Evolutionary conservation across 2,113 vertebrate genomes (phyloP).

Genomic region (Nyctereutes procyonoides): DNA sequence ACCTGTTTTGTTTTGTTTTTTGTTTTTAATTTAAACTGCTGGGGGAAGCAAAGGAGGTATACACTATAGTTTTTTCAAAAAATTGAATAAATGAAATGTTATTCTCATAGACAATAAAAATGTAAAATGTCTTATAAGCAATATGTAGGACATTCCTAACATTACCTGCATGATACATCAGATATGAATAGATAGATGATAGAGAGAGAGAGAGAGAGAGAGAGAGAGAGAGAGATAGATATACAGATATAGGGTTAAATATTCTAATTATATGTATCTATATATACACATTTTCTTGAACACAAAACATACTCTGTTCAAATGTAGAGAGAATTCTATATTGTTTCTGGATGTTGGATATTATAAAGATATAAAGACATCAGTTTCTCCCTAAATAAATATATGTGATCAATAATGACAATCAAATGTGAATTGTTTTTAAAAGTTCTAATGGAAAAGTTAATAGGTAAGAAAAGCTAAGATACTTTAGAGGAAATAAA

Average conservation of each 20-base stretch:
- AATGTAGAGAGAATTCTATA: neutral
- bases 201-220: neutral
- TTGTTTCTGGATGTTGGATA: neutral
- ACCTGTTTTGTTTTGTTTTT: neutral
- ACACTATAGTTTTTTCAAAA: neutral
- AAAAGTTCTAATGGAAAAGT: neutral
- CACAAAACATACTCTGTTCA: neutral
- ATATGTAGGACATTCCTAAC: neutral
- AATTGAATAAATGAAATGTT: neutral
- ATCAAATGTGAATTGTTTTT: neutral
- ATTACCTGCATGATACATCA: neutral
- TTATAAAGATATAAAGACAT: neutral
- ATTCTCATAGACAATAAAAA: neutral
- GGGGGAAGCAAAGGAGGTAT: neutral
- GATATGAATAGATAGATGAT: neutral
- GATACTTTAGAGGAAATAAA: neutral
- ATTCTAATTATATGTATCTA: neutral
- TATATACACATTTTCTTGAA: neutral
- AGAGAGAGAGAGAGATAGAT: neutral
- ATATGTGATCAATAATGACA: neutral
- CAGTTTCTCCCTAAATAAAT: neutral
- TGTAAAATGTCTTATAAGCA: neutral
- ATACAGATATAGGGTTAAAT: neutral
- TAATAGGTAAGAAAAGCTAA: neutral
- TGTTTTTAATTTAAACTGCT: neutral